A percentile compares a stretch with the other conserved stretches of the same genome.
Evolutionary conservation across 2,113 vertebrate genomes (phyloP).

Genomic region (Pimephales promelas): DNA sequence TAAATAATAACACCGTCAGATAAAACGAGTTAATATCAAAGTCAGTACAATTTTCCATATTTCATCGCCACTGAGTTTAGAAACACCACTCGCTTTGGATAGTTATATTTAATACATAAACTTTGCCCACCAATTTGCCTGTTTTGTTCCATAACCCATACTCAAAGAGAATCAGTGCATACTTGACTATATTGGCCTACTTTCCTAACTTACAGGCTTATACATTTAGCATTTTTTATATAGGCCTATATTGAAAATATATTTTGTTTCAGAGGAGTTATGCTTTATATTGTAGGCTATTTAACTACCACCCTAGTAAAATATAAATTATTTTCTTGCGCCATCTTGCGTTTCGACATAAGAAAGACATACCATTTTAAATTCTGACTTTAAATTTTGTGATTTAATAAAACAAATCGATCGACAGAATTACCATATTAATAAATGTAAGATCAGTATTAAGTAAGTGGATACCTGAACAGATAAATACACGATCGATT

Average conservation of each 20-base stretch:
- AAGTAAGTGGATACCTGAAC: not conserved
- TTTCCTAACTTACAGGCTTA: too few relatives aligned
- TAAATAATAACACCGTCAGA: slow-evolving; percentile 4
- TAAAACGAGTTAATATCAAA: not conserved
- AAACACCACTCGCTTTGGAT: not conserved
- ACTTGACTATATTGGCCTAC: too few relatives aligned
- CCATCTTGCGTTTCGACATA: slow-evolving; percentile 45
- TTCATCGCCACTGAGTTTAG: not conserved
- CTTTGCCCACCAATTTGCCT: not conserved
- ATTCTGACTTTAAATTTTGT: not conserved
- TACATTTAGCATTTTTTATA: too few relatives aligned
- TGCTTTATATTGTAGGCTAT: too few relatives aligned
- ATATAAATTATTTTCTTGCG: slow-evolving; percentile 25
- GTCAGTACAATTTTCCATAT: not conserved
- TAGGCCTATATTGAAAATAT: too few relatives aligned
- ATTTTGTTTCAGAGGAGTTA: too few relatives aligned
- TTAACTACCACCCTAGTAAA: not conserved
- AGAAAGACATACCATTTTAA: not conserved
- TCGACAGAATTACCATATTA: not conserved
- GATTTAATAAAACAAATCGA: not conserved
- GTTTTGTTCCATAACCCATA: not conserved
- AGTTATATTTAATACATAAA: not conserved
- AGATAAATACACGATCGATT: not conserved
- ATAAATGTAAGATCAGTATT: not conserved
- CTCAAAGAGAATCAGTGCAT: too few relatives aligned